Percentiles rank a stretch among this genome's conserved stretches.
These are phyloP conservation scores for Meghimatium bilineatum DNA, from an alignment of 2,888 invertebrate species.

Conservation along the genomic window DNA sequence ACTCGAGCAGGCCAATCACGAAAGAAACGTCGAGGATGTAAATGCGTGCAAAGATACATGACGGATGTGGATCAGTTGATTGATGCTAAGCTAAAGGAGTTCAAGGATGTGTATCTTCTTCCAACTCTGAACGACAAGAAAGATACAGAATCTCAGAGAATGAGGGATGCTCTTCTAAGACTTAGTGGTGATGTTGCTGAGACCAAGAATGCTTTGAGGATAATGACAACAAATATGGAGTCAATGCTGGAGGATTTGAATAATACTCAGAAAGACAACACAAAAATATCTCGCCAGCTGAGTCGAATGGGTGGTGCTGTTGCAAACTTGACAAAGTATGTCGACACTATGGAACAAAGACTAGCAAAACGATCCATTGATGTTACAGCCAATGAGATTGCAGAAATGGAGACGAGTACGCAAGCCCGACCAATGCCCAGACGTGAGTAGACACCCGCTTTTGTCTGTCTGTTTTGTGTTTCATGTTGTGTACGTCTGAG, in stretches of 20 bases:
- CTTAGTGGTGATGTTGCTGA: conserved; percentile 45
- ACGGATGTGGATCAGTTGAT: conserved; percentile 46
- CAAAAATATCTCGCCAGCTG: conserved; percentile 21
- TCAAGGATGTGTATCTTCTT: conserved; percentile 49
- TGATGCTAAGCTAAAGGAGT: conserved; percentile 47
- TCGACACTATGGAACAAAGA: conserved; percentile 33
- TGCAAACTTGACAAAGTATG: conserved; percentile 36
- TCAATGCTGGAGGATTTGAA: conserved; percentile 29
- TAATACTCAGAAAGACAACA: conserved; percentile 30
- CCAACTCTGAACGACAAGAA: conserved; percentile 37
- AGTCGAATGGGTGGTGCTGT: conserved; percentile 32
- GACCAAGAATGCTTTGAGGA: conserved; percentile 39
- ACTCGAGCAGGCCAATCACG: not conserved
- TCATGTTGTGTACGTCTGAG: too few species aligned
- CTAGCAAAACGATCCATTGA: conserved; percentile 6
- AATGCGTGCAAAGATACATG: conserved; percentile 50
- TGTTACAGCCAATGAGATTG: conserved; percentile 9
- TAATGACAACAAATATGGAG: conserved; percentile 35
- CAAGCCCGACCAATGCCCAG: conserved; percentile 17
- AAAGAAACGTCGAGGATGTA: conserved; percentile 45
- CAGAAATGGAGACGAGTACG: conserved; percentile 2
- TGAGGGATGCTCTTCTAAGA: conserved; percentile 39
- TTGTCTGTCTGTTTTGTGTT: not conserved
- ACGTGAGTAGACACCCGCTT: conserved; percentile 26
- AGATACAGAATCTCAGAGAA: conserved; percentile 22